Percentiles rank a stretch among this genome's conserved stretches.
Evolutionary conservation across 2,113 vertebrate species (phyloP).

Genomic region (Oncorhynchus kisutch): DNA sequence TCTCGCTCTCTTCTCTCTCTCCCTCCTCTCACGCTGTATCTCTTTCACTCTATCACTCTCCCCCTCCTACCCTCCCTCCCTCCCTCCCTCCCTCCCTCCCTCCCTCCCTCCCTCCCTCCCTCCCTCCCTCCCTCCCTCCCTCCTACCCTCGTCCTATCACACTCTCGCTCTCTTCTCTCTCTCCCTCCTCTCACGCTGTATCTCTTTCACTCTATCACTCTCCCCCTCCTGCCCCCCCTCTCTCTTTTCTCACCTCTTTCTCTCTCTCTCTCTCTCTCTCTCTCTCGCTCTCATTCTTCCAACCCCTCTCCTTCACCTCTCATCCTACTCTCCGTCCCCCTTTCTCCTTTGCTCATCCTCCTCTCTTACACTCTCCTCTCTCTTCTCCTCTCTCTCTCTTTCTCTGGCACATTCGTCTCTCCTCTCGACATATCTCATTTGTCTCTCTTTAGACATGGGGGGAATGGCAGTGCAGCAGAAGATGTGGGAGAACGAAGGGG

Average conservation of each 20-base stretch:
- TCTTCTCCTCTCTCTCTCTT: constrained; percentile 1
- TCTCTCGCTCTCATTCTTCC: constrained; percentile 3
- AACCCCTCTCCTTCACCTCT: neutral
- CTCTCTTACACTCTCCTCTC: neutral
- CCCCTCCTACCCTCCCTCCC: too few relatives aligned
- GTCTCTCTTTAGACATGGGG: constrained; percentile 50
- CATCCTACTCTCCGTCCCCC: constrained; percentile 21
- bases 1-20: too few relatives aligned
- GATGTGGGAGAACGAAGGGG: constrained; percentile 39
- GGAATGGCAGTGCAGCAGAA: constrained; percentile 34
- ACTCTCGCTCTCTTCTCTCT: constrained; percentile 7
- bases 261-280: constrained; percentile 40
- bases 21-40: too few relatives aligned
- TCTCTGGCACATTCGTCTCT: neutral
- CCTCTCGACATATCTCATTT: constrained; percentile 48
- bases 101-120: too few relatives aligned
- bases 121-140: too few relatives aligned
- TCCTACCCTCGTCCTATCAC: too few relatives aligned
- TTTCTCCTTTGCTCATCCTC: neutral
- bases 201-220: neutral
- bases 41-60: too few relatives aligned
- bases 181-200: constrained; percentile 2
- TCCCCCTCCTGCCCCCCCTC: neutral
- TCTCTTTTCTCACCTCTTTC: constrained; percentile 18
- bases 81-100: too few relatives aligned